These are phyloP conservation scores for Stylophora pistillata DNA, from an alignment of 64 coral and sea anemone genomes.

Conservation along the genomic window DNA sequence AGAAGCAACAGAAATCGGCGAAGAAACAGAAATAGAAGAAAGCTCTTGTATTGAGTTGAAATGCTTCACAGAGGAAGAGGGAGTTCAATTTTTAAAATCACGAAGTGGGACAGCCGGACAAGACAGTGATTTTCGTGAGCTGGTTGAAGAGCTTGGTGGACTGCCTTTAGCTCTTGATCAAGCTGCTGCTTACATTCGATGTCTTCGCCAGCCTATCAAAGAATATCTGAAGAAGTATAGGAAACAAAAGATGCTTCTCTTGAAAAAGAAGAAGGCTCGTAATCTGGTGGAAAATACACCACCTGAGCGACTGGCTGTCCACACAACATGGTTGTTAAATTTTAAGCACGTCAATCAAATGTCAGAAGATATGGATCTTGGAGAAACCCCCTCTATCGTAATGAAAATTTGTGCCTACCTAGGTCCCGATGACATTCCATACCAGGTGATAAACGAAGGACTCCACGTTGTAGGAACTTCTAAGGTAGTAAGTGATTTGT, in stretches of 20 bases:
- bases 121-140: slow-evolving; percentile 21
- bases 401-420: slow-evolving; percentile 73
- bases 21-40: slow-evolving; percentile 44
- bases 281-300: too few species aligned
- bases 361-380: slow-evolving; percentile 54
- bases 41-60: too few species aligned
- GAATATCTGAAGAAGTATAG: too few species aligned
- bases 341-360: slow-evolving; percentile 57
- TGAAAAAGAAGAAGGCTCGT: too few species aligned
- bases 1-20: slow-evolving; percentile 42
- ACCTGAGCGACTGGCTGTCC: slow-evolving; percentile 60
- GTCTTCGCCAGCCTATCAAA: too few species aligned
- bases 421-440: slow-evolving; percentile 79
- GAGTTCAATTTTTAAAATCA: slow-evolving; percentile 49
- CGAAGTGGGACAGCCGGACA: slow-evolving; percentile 18
- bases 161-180: slow-evolving; percentile 71
- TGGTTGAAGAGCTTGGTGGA: slow-evolving; percentile 54
- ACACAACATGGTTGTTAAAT: slow-evolving; percentile 77
- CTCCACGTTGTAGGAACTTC: slow-evolving; percentile 30
- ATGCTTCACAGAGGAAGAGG: slow-evolving; percentile 52
- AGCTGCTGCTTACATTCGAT: too few species aligned
- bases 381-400: slow-evolving; percentile 38
- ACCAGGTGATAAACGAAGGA: slow-evolving; percentile 72
- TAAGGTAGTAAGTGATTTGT: not conserved
- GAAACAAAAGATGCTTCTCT: too few species aligned